Base-by-base conservation (phyloP, 2,113 vertebrate genomes). In the Benitochromis conjunctus region DNA sequence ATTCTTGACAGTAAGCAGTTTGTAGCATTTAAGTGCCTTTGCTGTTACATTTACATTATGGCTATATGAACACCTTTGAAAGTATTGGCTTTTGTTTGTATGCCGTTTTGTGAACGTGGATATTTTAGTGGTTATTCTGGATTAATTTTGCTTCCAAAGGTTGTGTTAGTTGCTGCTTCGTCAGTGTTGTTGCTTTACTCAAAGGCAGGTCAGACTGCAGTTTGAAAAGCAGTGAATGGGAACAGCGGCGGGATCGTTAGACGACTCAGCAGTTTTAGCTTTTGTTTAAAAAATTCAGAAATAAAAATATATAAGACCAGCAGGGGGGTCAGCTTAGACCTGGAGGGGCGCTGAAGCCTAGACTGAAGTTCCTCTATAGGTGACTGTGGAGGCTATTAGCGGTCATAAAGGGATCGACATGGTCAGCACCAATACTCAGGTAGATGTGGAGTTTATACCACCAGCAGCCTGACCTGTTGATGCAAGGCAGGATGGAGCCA, bases 101-200 rank as follows among this genome's bases (percentile, higher is more conserved):
- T 71, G 60, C 38, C 0, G 34, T 46, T 26, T 71, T 18, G 16
- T 71, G 3, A 3, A 46, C 0, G 21, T 1, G 0, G n/a, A 26
- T 26, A 18, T 18, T 71, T 71, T 1, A 26, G 38, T 46, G 64
- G 12, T 18, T 26, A 3, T 71, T 46, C 21, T 43, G 38, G 38
- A 43, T 9, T 1, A 0, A 26, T 46, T 71, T 71, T 46, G 38
- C 38, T 43, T 69, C 12, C 38, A 43, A 38, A 16, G 36, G 38
- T n/a, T n/a, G 2, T 26, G 26, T 26, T 26, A 26, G 26, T 26
- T 26, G 26, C 26, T 26, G 26, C 26, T n/a, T n/a, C n/a, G n/a
- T n/a, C n/a, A 43, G 36, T 1, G 7, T 43, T 69, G n/a, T 21
- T 41, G 12, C 64, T 24, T 69, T 69, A 4, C 36, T 43, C 64